phyloP scores from a whole-genome alignment of 2,888 invertebrate genomes.

The Saturnia pavonia region DNA sequence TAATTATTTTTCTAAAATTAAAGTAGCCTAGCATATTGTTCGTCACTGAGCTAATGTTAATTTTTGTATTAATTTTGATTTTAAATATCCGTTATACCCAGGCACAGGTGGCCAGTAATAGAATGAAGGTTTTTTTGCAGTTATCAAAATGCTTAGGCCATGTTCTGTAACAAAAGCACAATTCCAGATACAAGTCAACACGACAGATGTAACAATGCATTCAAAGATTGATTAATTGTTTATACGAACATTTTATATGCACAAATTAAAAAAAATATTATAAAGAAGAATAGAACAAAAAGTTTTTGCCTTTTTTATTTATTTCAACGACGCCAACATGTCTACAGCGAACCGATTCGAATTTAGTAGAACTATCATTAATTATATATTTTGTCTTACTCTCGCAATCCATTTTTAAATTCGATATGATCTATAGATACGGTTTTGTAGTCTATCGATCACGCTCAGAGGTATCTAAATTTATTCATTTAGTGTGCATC shows the following conservation, averaged over 20 bases:
- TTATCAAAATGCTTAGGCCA: conserved; percentile 51
- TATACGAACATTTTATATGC: conserved; percentile 71
- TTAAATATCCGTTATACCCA: conserved; percentile 35
- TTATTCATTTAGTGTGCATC: conserved; percentile 77
- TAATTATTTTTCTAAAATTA: too few species aligned
- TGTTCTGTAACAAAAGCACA: conserved; percentile 57
- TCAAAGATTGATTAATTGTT: conserved; percentile 72
- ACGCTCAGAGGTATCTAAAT: conserved; percentile 75
- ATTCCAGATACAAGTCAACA: conserved; percentile 59
- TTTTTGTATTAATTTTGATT: background rate
- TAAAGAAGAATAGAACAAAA: conserved; percentile 55
- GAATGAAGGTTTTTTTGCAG: conserved; percentile 54
- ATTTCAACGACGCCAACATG: conserved; percentile 78
- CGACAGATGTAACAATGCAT: conserved; percentile 76
- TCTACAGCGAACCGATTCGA: conserved; percentile 79
- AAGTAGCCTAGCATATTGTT: too few species aligned
- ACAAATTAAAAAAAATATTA: conserved; percentile 57
- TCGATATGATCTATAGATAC: conserved; percentile 81
- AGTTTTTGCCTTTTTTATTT: conserved; percentile 77
- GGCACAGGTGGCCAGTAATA: conserved; percentile 65
- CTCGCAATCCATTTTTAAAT: conserved; percentile 79
- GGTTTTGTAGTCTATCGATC: conserved; percentile 80
- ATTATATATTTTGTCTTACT: conserved; percentile 82
- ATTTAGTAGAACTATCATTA: conserved; percentile 77
- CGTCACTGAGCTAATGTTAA: background rate